Base-by-base conservation (phyloP, 2,797 vertebrate genomes). In the Jordanella pulchra region DNA sequence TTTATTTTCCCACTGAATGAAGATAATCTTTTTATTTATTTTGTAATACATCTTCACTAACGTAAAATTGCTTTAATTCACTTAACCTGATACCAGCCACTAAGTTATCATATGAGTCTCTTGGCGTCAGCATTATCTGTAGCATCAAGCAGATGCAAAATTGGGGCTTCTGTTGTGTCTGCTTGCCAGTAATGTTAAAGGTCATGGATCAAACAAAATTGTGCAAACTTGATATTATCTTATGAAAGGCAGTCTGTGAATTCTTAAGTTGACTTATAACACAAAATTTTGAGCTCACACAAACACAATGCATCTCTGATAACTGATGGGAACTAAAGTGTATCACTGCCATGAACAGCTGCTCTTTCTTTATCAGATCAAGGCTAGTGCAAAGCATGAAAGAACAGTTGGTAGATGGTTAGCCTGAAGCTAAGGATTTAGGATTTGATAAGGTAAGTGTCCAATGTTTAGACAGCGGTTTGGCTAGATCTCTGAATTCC, bases 391-490 rank as follows among this genome's bases (percentile, higher is more conserved):
- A 60, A 32, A 73, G 69, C 65, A 70, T 79, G 79, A 76, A 84
- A 66, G 50, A n/a, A 56, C 75, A 67, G 55, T 82, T 70, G 61
- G 68, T 87, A 64, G 69, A 84, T 56, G 25, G 56, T 73, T 69
- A 67, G 65, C 75, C 74, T 72, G 14, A 71, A 55, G 72, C 74
- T 66, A 25, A 74, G 71, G 80, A 83, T 88, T 88, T 84, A 84
- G 84, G 80, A 89, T 87, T 76, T 74, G 87, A 92, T 91, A 92
- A 90, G 84, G 84, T 88, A 89, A 90, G 85, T 89, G 87, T 32
- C 71, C 75, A 69, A 53, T 91, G 86, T 91, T 92, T 91, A 84
- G 87, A 88, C 88, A 87, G 87, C 77, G 65, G 74, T 76, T 83
- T 84, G 55, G 66, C 21, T 77, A 79, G 77, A 87, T 65, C 69